phyloP scores from a whole-genome alignment of 1,140 invertebrate species.

The Drosophila gunungcola region DNA sequence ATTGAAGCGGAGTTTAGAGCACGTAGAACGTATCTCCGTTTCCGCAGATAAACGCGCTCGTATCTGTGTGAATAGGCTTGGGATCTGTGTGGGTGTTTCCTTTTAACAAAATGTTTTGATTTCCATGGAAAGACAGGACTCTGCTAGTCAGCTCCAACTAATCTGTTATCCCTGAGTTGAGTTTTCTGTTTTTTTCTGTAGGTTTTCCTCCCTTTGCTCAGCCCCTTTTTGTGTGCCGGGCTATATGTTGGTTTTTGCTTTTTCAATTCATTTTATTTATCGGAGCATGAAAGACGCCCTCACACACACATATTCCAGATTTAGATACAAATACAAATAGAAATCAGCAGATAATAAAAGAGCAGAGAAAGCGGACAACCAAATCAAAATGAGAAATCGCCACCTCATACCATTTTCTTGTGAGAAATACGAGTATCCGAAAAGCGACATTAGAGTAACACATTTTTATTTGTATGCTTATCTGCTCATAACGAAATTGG shows the following conservation, averaged over 20 bases:
- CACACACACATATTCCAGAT: conserved; percentile 31
- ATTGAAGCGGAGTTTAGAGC: conserved; percentile 64
- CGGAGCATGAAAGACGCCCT: conserved; percentile 77
- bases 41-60: conserved; percentile 77
- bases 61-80: conserved; percentile 75
- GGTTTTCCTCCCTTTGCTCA: background rate
- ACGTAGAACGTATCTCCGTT: conserved; percentile 76
- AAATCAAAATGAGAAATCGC: conserved; percentile 68
- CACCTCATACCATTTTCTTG: conserved; percentile 41
- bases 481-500: conserved; percentile 18
- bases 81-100: conserved; percentile 47
- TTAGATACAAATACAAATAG: conserved; percentile 41
- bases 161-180: conserved; percentile 71
- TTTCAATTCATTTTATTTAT: conserved; percentile 83
- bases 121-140: conserved; percentile 71
- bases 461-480: conserved; percentile 2
- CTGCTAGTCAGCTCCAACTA: conserved; percentile 68
- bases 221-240: background rate
- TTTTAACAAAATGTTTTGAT: conserved; percentile 82
- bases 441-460: conserved; percentile 14
- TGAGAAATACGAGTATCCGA: conserved; percentile 20
- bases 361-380: conserved; percentile 27
- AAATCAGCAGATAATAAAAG: conserved; percentile 60
- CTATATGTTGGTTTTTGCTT: conserved; percentile 59
- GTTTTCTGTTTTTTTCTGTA: conserved; percentile 15